Evolutionary conservation across 2,113 vertebrate genomes (phyloP).

Genomic region (Notechis scutatus): DNA sequence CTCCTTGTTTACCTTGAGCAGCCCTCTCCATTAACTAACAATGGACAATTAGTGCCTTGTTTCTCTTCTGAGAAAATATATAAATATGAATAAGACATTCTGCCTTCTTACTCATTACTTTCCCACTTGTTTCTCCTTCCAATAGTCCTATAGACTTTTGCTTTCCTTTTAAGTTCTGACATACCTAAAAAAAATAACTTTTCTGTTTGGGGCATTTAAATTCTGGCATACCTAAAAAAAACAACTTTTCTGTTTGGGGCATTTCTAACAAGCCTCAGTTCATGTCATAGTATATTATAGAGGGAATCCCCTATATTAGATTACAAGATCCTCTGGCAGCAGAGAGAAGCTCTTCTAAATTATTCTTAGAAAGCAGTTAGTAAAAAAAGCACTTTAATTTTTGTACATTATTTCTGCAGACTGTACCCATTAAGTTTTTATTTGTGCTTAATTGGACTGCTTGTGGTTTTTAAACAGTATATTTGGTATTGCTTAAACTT

Average conservation of each 20-base stretch:
- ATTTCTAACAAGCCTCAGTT: not conserved
- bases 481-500: not conserved
- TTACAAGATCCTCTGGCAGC: not conserved
- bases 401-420: not conserved
- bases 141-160: not conserved
- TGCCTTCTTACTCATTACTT: not conserved
- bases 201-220: not conserved
- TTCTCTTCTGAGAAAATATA: not conserved
- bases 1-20: not conserved
- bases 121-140: not conserved
- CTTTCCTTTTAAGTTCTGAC: not conserved
- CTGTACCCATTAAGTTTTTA: not conserved
- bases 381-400: not conserved
- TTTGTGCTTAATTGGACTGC: not conserved
- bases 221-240: not conserved
- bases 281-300: not conserved
- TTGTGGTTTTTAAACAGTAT: not conserved
- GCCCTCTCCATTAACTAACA: not conserved
- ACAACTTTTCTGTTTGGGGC: not conserved
- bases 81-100: not conserved
- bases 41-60: not conserved
- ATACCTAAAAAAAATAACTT: not conserved
- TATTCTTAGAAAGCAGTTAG: not conserved
- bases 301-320: not conserved
- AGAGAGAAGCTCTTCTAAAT: not conserved